Base-by-base conservation (phyloP, 2,888 invertebrate genomes). In the Muscina levida region DNA sequence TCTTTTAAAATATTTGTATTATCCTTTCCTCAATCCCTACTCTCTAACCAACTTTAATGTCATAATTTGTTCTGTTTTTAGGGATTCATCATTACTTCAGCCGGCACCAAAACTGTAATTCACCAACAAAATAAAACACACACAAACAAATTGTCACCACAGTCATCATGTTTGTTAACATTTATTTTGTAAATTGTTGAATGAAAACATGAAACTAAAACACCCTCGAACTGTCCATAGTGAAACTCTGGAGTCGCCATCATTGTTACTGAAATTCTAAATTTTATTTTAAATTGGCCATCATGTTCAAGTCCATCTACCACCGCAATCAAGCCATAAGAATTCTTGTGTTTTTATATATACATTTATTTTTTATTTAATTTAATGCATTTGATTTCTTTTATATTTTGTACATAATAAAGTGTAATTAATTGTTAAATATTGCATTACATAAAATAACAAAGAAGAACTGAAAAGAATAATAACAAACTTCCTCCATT, bases 31-130 rank as follows among this genome's bases (percentile, higher is more conserved):
- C n/a, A n/a, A n/a, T n/a, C n/a, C n/a, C n/a, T n/a, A n/a, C n/a
- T n/a, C n/a, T n/a, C n/a, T n/a, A n/a, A n/a, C n/a, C 37, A 59
- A 68, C 39, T 72, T 85, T 86, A 85, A 83, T 87, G 81, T 87
- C 84, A 82, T 87, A 80, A 83, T 72, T 85, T 84, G 48, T 83
- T 85, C 85, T 85, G 87, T 85, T 85, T 85, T 85, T 86, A 88
- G 88, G 86, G 86, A 87, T 72, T 86, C 87, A 84, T 85, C 83
- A 85, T 85, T 85, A 85, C 83, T 86, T n/a, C n/a, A n/a, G 87
- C 87, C 87, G 86, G 83, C 87, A 87, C 88, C 88, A 86, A 88
- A 88, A 86, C 88, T 88, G 72, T 88, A 87, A 88, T 75, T 31
- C 31, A 31, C 31, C 31, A 70, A 57, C 62, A 48, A 53, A 72